Percentiles rank a stretch among this genome's conserved stretches.
phyloP scores from a whole-genome alignment of 2,888 invertebrate species.

The Drosophila greeni region DNA sequence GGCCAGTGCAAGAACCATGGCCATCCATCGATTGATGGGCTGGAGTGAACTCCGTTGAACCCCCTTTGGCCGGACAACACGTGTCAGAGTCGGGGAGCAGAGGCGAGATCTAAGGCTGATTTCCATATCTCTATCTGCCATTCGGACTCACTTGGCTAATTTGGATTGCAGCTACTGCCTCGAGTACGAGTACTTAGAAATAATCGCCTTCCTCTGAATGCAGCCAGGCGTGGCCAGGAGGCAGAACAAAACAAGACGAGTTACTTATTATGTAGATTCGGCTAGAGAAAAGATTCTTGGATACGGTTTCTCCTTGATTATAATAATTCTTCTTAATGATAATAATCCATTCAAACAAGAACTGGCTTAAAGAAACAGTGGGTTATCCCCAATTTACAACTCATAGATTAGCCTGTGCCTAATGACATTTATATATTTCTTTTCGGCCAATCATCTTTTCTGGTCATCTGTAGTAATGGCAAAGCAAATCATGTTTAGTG shows the following conservation, averaged over 20 bases:
- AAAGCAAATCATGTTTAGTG: conserved; percentile 10
- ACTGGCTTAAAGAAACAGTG: no score
- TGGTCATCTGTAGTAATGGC: conserved; percentile 12
- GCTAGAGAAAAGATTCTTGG: neutral
- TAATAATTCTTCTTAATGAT: neutral
- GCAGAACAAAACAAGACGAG: conserved; percentile 16
- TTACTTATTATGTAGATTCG: conserved; percentile 34
- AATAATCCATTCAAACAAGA: neutral
- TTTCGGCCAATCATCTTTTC: conserved; percentile 15
- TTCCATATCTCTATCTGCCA: conserved; percentile 61
- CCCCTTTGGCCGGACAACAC: conserved; percentile 43
- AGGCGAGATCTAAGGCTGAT: conserved; percentile 46
- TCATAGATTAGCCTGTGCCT: neutral
- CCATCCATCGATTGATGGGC: conserved; percentile 61
- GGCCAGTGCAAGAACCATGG: conserved; percentile 12
- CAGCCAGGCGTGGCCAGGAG: conserved; percentile 35
- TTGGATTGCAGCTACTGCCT: conserved; percentile 18
- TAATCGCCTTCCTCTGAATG: conserved; percentile 19
- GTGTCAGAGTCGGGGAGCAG: conserved; percentile 49
- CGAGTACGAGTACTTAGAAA: conserved; percentile 22
- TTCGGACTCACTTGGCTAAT: conserved; percentile 50
- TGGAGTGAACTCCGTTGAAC: conserved; percentile 62
- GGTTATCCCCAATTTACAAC: no score
- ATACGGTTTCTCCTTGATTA: neutral
- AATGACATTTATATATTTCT: conserved; percentile 1